phyloP scores from a whole-genome alignment of 1,140 invertebrate genomes.

The Augochlora pura region DNA sequence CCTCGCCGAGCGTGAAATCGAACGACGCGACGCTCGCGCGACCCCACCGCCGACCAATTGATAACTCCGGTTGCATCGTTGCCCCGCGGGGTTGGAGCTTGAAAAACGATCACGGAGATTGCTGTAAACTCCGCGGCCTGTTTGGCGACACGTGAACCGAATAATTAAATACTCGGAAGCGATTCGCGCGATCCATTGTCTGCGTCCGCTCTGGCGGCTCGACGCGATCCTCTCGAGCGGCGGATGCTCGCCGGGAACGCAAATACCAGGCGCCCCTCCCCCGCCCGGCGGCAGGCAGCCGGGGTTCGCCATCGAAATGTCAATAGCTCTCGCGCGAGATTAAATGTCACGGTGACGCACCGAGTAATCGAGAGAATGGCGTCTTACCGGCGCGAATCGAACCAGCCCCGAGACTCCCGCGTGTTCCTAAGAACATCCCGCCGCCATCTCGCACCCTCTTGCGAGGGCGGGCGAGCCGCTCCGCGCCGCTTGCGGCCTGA shows the following conservation, averaged over 20 bases:
- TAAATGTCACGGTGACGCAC: conserved; percentile 64
- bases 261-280: conserved; percentile 59
- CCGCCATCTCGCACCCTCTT: not conserved
- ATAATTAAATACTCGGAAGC: conserved; percentile 66
- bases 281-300: conserved; percentile 12
- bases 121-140: conserved; percentile 30
- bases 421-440: not conserved
- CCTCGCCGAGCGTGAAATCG: conserved; percentile 27
- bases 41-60: conserved; percentile 15
- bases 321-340: conserved; percentile 65
- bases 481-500: not conserved
- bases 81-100: not conserved
- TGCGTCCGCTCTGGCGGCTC: conserved; percentile 34
- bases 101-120: conserved; percentile 46
- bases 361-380: conserved; percentile 63
- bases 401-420: not conserved
- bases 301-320: conserved; percentile 58
- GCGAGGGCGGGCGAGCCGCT: no score
- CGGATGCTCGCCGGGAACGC: conserved; percentile 55
- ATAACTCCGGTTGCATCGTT: conserved; percentile 14
- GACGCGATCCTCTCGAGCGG: conserved; percentile 39
- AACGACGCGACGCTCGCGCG: conserved; percentile 29
- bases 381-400: conserved; percentile 35
- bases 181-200: conserved; percentile 57
- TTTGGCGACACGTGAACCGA: conserved; percentile 45